phyloP scores from a whole-genome alignment of 2,797 vertebrate genomes.

The Darevskia nairensis region DNA sequence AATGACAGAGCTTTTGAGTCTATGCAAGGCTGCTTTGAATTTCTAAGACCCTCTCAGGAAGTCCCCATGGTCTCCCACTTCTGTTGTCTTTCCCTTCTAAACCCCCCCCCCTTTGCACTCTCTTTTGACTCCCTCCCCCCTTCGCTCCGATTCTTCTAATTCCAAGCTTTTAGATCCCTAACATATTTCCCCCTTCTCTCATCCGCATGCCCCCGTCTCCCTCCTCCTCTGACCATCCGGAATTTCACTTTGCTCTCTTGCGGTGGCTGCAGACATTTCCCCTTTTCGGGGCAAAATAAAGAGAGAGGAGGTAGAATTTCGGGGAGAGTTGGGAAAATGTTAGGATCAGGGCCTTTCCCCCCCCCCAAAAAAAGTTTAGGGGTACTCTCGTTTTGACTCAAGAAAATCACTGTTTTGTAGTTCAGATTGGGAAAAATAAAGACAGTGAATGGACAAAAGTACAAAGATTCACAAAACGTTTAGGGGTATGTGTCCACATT shows the following conservation, averaged over 20 bases:
- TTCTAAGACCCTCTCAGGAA: constrained; percentile 79
- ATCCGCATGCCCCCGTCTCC: background rate
- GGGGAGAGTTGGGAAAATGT: no score
- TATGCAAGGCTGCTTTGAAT: constrained; percentile 73
- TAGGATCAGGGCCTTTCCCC: no score
- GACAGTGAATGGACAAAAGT: no score
- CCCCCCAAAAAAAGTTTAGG: no score
- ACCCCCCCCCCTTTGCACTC: constrained; percentile 50
- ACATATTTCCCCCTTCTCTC: background rate
- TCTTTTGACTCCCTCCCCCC: constrained; percentile 11
- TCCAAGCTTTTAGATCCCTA: constrained; percentile 23
- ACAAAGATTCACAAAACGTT: no score
- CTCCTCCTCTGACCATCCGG: constrained; percentile 9
- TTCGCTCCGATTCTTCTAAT: background rate
- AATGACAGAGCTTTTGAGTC: constrained; percentile 70
- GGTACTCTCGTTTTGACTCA: no score
- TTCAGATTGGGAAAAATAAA: no score
- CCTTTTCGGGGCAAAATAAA: constrained; percentile 23
- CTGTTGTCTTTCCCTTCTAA: constrained; percentile 73
- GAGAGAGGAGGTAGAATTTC: background rate
- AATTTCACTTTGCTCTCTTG: background rate
- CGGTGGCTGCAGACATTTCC: constrained; percentile 36
- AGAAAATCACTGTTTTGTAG: no score
- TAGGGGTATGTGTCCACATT: no score
- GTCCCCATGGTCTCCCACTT: constrained; percentile 74